A percentile compares a stretch with the other conserved stretches of the same genome.
Evolutionary conservation across 2,797 vertebrate genomes (phyloP).

Genomic region (Gobio occitaniae): DNA sequence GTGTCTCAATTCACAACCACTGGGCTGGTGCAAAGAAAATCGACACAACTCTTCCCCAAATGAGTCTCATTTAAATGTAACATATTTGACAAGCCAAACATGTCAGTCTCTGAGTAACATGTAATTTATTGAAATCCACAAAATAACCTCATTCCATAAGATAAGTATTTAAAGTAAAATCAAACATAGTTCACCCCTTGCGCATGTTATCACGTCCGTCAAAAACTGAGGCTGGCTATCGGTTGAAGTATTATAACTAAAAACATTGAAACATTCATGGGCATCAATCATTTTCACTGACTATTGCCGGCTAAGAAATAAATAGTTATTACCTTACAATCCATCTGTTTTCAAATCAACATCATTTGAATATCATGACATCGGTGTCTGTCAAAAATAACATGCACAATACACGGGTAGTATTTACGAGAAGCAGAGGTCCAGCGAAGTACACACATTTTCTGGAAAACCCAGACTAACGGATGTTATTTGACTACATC

Average conservation of each 20-base stretch:
- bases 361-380: background rate
- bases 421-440: background rate
- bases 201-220: too few species aligned
- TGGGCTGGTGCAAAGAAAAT: constrained; percentile 33
- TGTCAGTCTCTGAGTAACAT: background rate
- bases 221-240: too few species aligned
- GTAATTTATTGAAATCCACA: background rate
- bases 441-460: background rate
- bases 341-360: background rate
- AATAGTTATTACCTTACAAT: too few species aligned
- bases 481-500: too few species aligned
- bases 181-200: too few species aligned
- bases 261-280: too few species aligned
- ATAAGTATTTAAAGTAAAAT: background rate
- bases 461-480: background rate
- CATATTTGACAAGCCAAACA: background rate
- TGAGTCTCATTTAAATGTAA: background rate
- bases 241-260: too few species aligned
- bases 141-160: background rate
- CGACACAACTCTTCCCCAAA: constrained; percentile 38
- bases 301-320: too few species aligned
- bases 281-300: too few species aligned
- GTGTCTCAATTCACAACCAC: constrained; percentile 43
- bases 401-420: background rate
- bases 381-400: background rate